Evolutionary conservation across 1,140 invertebrate species (phyloP), one percentile per base, ranked within the genome.

Genomic region (Agrypnia vestita): DNA sequence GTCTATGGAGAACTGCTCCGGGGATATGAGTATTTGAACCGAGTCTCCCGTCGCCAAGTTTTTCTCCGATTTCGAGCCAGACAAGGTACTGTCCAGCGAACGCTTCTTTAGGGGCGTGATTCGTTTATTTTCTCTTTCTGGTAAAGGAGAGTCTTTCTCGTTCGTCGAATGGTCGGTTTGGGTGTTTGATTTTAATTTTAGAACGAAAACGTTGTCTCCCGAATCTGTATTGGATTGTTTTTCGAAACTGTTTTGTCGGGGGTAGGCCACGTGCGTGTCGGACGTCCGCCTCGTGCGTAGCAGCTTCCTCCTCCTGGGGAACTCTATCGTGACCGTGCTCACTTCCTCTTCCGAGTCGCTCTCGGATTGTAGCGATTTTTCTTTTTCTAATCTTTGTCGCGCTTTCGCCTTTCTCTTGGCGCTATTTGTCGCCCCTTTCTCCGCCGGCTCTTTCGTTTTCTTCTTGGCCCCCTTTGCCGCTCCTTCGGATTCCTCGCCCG

Each of bases 311-410:
- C 89, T 84, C 80, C 87, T 86, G 4, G 89, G 89, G 82, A 90
- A 89, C 82, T 90, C 89, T 0, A 90, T 88, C 17, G 89, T 90
- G 0, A 90, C 87, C 4, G 88, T 90, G 79, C 88, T 88, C 0
- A 89, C 86, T 43, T 89, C 88, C 7, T 84, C 86, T 74, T 89
- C 89, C 1, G 87, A 87, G 76, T 90, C 89, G 81, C 86, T 89
- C 69, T 89, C 88, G 10, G 89, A 89, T n/a, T 89, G 89, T 71
- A 89, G 88, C 1, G 89, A 90, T 77, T 88, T 88, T 85, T 90
- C 88, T 78, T 88, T 86, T 83, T 90, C 89, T 59, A 89, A 83
- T 67, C 89, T 85, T 6, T 88, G 88, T 83, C 89, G 86, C 11
- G 86, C 86, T 83, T 89, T 90, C 10, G 82, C 81, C 84, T 88